A percentile compares a stretch with the other conserved stretches of the same genome.
These are phyloP conservation scores for Xenentodon cancila DNA, from an alignment of 2,797 vertebrate species.

Conservation along the genomic window DNA sequence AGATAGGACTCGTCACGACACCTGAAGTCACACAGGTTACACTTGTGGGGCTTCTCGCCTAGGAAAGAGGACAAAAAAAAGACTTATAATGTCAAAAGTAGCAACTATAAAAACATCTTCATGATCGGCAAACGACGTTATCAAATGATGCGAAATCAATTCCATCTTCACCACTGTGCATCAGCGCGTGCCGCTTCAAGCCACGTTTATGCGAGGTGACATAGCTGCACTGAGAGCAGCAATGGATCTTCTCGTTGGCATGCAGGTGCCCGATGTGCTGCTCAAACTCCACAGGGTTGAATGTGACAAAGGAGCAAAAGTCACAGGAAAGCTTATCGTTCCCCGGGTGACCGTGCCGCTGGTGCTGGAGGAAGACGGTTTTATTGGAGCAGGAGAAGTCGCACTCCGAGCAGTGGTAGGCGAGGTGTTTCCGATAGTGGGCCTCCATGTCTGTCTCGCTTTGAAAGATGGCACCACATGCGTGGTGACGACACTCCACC, in stretches of 20 bases:
- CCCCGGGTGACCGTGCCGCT: slow-evolving; percentile 90
- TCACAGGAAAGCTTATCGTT: slow-evolving; percentile 84
- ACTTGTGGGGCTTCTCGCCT: slow-evolving; percentile 98
- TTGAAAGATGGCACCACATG: slow-evolving; percentile 88
- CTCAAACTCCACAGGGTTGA: slow-evolving; percentile 93
- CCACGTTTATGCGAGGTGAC: slow-evolving; percentile 93
- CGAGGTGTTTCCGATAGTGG: slow-evolving; percentile 90
- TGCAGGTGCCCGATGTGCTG: slow-evolving; percentile 93
- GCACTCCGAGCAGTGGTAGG: slow-evolving; percentile 95
- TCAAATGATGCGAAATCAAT: not conserved
- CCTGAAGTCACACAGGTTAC: slow-evolving; percentile 91
- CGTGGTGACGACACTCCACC: slow-evolving; percentile 89
- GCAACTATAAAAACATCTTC: not conserved
- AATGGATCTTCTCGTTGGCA: slow-evolving; percentile 94
- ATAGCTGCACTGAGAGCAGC: slow-evolving; percentile 90
- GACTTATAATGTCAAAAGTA: not conserved
- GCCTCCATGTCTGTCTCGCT: slow-evolving; percentile 87
- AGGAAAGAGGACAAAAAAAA: slow-evolving; percentile 13
- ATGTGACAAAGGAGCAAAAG: slow-evolving; percentile 91
- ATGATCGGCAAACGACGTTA: not conserved
- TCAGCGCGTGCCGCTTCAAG: slow-evolving; percentile 91
- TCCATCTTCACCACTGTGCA: slow-evolving; percentile 89
- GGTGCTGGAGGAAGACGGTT: slow-evolving; percentile 89
- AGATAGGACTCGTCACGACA: slow-evolving; percentile 97
- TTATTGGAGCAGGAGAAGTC: slow-evolving; percentile 97